Percentiles rank a stretch among this genome's conserved stretches.
phyloP scores from a whole-genome alignment of 2,888 invertebrate genomes.

The Atherix ibis region DNA sequence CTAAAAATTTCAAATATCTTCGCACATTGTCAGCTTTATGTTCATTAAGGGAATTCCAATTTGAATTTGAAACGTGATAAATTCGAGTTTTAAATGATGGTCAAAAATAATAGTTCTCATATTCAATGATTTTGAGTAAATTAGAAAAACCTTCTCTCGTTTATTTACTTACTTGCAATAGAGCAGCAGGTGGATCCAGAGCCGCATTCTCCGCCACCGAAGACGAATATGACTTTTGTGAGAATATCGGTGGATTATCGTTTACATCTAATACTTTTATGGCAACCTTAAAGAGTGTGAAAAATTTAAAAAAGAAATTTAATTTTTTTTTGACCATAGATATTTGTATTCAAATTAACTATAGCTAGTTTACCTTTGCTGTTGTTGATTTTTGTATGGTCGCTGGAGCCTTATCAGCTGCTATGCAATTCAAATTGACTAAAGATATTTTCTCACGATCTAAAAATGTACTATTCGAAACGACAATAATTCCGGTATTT shows the following conservation, averaged over 20 bases:
- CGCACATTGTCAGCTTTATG: too few relatives aligned
- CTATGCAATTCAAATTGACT: constrained; percentile 61
- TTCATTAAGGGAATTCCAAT: too few relatives aligned
- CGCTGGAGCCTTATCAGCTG: constrained; percentile 61
- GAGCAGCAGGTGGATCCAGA: constrained; percentile 62
- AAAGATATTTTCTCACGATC: constrained; percentile 62
- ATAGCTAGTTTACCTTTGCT: constrained; percentile 44
- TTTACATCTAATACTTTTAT: constrained; percentile 72
- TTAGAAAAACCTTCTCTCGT: too few relatives aligned
- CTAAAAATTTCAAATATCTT: too few relatives aligned
- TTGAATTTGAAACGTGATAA: too few relatives aligned
- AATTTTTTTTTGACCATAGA: constrained; percentile 8
- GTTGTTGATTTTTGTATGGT: constrained; percentile 53
- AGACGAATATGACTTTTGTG: constrained; percentile 56
- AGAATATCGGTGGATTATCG: constrained; percentile 74
- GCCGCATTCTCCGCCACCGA: constrained; percentile 73
- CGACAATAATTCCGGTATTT: constrained; percentile 56
- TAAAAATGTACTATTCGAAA: constrained; percentile 52
- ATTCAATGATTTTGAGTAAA: too few relatives aligned
- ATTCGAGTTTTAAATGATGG: too few relatives aligned
- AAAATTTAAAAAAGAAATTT: constrained; percentile 4
- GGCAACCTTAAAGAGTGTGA: constrained; percentile 37
- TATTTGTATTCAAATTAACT: too few relatives aligned
- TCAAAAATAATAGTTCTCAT: too few relatives aligned
- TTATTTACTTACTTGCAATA: constrained; percentile 43